Evolutionary conservation across 2,113 vertebrate species (phyloP), one percentile per base, ranked within the genome.

Genomic region (Choloepus hoffmanni): DNA sequence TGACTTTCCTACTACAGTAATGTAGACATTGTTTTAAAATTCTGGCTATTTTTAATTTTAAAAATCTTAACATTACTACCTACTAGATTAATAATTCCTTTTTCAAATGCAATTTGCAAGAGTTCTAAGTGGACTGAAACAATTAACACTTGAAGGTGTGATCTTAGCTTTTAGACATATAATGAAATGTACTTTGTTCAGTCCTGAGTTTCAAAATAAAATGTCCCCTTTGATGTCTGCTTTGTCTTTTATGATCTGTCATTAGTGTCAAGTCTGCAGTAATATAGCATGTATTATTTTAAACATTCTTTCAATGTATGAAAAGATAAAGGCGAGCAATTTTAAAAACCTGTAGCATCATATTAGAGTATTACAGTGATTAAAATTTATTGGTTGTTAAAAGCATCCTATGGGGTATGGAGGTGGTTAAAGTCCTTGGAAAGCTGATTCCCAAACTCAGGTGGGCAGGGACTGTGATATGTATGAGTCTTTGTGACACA

Each of bases 261-360:
- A 74, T 74, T 88, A 89, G 15, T 70, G 26, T 83, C 40, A 7
- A 68, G 33, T 78, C 26, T 86, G 53, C 45, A 53, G 11, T 62
- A 28, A 83, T 65, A 15, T 30, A 89, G 30, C 33, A 40, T 77
- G 48, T 85, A 92, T 78, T 82, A 81, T 76, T 90, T 92, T 79
- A n/a, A 88, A 30, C 8, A 50, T 68, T 33, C 24, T 62, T 82
- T 82, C 48, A 89, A 85, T 24, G 21, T 84, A 28, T 62, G 4
- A 48, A 2, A 48, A 91, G 9, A 1, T 84, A 86, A 92, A 89
- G 30, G 1, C 84, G 43, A 92, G 26, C 2, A 58, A 36, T 50
- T 48, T 53, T 36, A 15, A 36, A 78, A 58, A 76, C 15, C 26
- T 36, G 14, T 63, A 63, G 55, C 21, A 36, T 84, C 40, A 62